A percentile compares a stretch with the other conserved stretches of the same genome.
Evolutionary conservation across 2,113 vertebrate species (phyloP).

Genomic region (Tragelaphus buxtoni): DNA sequence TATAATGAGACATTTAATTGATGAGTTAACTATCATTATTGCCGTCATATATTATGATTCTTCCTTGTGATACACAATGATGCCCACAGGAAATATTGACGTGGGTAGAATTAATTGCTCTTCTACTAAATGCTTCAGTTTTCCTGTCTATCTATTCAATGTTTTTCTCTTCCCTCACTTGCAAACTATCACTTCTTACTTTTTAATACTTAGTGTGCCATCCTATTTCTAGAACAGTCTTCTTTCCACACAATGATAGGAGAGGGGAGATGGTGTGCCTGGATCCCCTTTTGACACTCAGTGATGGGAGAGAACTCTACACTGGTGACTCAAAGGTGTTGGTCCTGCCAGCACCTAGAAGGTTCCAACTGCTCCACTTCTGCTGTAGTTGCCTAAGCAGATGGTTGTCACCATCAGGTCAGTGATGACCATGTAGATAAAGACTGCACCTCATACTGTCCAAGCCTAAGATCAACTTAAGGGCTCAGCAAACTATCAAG

Average conservation of each 20-base stretch:
- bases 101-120: not conserved
- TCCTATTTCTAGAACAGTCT: not conserved
- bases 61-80: not conserved
- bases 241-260: not conserved
- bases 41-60: not conserved
- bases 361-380: not conserved
- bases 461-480: not conserved
- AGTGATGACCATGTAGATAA: not conserved
- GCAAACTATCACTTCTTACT: not conserved
- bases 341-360: not conserved
- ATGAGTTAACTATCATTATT: not conserved
- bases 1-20: not conserved
- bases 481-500: not conserved
- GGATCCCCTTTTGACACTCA: not conserved
- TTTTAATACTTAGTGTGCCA: not conserved
- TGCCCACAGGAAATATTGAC: not conserved
- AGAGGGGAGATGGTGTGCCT: not conserved
- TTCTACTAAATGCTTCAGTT: not conserved
- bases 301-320: not conserved
- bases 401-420: not conserved
- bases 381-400: not conserved
- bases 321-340: not conserved
- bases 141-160: not conserved
- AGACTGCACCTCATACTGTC: not conserved
- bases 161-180: not conserved